phyloP scores from a whole-genome alignment of 2,113 vertebrate genomes.

The Oryzias javanicus region DNA sequence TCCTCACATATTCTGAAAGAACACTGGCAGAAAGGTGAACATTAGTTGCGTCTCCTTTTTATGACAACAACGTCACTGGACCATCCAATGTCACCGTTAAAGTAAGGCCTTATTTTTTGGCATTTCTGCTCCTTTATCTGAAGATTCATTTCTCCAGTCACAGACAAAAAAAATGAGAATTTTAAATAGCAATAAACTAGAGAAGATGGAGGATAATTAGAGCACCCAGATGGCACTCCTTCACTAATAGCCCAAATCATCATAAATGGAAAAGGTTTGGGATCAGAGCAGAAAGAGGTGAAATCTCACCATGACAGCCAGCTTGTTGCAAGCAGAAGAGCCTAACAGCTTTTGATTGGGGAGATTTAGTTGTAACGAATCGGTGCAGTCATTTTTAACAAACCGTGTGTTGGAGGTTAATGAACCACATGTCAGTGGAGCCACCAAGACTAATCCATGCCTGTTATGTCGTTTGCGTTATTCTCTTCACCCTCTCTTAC shows the following conservation, averaged over 20 bases:
- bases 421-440: constrained; percentile 40
- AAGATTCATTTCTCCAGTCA: constrained; percentile 10
- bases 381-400: constrained; percentile 61
- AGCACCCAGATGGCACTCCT: constrained; percentile 59
- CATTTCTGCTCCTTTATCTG: constrained; percentile 4
- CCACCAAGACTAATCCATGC: constrained; percentile 24
- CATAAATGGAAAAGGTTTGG: constrained; percentile 57
- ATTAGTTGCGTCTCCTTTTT: constrained; percentile 15
- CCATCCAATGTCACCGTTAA: constrained; percentile 4
- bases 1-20: constrained; percentile 17
- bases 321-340: constrained; percentile 23
- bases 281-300: constrained; percentile 38
- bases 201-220: constrained; percentile 62
- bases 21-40: constrained; percentile 22
- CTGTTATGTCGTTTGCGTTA: constrained; percentile 13
- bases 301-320: constrained; percentile 44
- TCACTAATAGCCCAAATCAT: constrained; percentile 68
- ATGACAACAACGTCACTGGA: constrained; percentile 26
- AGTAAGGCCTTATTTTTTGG: constrained; percentile 16
- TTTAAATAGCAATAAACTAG: constrained; percentile 22
- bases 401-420: constrained; percentile 68
- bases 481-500: constrained; percentile 1
- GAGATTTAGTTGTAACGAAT: constrained; percentile 26
- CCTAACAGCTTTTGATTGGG: constrained; percentile 42
- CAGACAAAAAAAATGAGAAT: constrained; percentile 2